Evolutionary conservation across 1,140 invertebrate genomes (phyloP).

Genomic region (Pseudomyrmex cubaensis): DNA sequence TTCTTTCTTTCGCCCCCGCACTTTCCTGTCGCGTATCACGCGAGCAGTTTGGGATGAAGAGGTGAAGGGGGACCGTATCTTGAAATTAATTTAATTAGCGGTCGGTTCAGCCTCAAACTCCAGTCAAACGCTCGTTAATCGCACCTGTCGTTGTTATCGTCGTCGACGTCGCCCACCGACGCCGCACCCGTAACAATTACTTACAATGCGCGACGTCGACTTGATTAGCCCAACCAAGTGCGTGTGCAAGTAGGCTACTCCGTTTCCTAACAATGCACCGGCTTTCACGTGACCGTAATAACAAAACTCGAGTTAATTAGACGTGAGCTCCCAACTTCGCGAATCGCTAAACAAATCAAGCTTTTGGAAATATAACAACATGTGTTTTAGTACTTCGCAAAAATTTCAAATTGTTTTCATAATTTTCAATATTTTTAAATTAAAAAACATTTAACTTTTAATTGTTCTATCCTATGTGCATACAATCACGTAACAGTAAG

Average conservation of each 20-base stretch:
- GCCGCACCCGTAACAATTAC: constrained; percentile 43
- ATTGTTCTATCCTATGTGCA: neutral
- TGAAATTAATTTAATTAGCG: constrained; percentile 84
- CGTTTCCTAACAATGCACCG: neutral
- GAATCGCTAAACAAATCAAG: neutral
- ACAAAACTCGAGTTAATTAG: neutral
- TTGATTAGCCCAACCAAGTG: constrained; percentile 27
- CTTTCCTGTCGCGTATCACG: neutral
- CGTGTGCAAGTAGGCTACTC: neutral
- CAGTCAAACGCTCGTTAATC: constrained; percentile 81
- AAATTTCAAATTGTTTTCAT: too few species aligned
- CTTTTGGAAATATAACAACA: neutral
- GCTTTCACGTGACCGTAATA: neutral
- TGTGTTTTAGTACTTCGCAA: too few species aligned
- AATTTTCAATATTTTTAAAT: too few species aligned
- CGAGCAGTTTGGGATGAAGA: neutral
- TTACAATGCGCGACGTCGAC: constrained; percentile 14
- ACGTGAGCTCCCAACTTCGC: neutral
- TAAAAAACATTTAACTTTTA: neutral
- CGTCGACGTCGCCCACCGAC: constrained; percentile 23
- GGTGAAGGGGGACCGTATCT: constrained; percentile 55
- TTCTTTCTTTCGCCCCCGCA: neutral
- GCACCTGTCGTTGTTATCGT: constrained; percentile 79
- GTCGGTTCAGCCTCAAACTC: constrained; percentile 77
- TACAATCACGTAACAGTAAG: neutral